phyloP scores from a whole-genome alignment of 1,140 invertebrate species.

The Drosophila ogumai region DNA sequence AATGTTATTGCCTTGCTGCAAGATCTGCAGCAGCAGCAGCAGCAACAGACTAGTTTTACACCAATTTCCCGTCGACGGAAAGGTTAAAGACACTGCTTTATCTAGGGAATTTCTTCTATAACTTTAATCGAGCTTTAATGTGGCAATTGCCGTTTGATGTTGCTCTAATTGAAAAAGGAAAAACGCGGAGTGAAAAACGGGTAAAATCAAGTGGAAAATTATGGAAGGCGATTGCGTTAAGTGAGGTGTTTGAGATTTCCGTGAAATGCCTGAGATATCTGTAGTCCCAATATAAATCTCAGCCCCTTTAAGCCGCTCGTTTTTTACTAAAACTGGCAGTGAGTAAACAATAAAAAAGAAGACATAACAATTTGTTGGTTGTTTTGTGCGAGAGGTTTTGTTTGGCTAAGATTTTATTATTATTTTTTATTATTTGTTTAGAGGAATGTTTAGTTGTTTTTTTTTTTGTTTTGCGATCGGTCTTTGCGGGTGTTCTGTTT shows the following conservation, averaged over 20 bases:
- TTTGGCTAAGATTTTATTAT: conserved; percentile 34
- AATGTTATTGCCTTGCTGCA: conserved; percentile 59
- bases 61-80: conserved; percentile 74
- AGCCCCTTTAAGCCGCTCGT: conserved; percentile 20
- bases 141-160: conserved; percentile 72
- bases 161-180: conserved; percentile 75
- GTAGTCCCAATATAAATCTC: conserved; percentile 25
- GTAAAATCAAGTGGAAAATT: conserved; percentile 43
- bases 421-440: conserved; percentile 46
- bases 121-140: conserved; percentile 75
- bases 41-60: conserved; percentile 70
- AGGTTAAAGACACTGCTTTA: conserved; percentile 72
- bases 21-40: conserved; percentile 26
- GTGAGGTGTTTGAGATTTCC: conserved; percentile 30
- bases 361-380: conserved; percentile 49
- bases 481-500: conserved; percentile 68
- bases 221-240: conserved; percentile 24
- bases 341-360: conserved; percentile 24
- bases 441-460: conserved; percentile 11
- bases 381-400: conserved; percentile 40
- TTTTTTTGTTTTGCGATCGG: conserved; percentile 10
- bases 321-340: conserved; percentile 44
- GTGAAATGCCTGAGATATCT: conserved; percentile 36
- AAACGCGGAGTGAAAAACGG: conserved; percentile 55
- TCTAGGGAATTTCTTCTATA: conserved; percentile 65